Base-by-base conservation (phyloP, 2,797 vertebrate species). In the Lacerta viridis region DNA sequence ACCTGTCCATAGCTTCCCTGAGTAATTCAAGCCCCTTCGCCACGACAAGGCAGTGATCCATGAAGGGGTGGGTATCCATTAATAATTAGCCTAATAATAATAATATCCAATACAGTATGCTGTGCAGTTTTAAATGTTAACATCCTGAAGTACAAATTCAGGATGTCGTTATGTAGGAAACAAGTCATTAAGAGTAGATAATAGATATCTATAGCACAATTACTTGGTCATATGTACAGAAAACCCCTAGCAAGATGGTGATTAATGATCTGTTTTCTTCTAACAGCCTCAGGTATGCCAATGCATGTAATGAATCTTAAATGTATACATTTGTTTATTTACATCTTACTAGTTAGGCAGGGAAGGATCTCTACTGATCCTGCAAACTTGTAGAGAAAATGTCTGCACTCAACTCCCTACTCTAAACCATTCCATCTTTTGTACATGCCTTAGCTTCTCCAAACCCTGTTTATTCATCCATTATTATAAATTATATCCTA, bases 51-150 rank as follows among this genome's bases (percentile, higher is more conserved):
- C n/a, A n/a, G n/a, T n/a, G n/a, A n/a, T n/a, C n/a, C n/a, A n/a
- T n/a, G n/a, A n/a, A n/a, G n/a, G n/a, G n/a, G n/a, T n/a, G n/a
- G n/a, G n/a, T n/a, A n/a, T n/a, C n/a, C n/a, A 71, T n/a, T 25
- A 69, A 69, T 74, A 80, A 80, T 87, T 87, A 87, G 46, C 46
- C 33, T 80, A 80, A 80, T 68, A 80, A 50, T 68, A 80, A 50
- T 50, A 50, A 50, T 50, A 50, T 15, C 18, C 69, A 46, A 72
- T 69, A 71, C 46, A 80, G 15, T 80, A 20, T 27, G 66, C 69
- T 36, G 50, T 33, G 13, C 71, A 61, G 17, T 25, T 55, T 36
- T 79, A 29, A 50, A 50, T 83, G 82, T 72, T 83, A 25, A 59
- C 46, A 71, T 59, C 20, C 41, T 18, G 27, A 61, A 71, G 5